Evolutionary conservation across 2,888 invertebrate species (phyloP).

Genomic region (Eulithis testata): DNA sequence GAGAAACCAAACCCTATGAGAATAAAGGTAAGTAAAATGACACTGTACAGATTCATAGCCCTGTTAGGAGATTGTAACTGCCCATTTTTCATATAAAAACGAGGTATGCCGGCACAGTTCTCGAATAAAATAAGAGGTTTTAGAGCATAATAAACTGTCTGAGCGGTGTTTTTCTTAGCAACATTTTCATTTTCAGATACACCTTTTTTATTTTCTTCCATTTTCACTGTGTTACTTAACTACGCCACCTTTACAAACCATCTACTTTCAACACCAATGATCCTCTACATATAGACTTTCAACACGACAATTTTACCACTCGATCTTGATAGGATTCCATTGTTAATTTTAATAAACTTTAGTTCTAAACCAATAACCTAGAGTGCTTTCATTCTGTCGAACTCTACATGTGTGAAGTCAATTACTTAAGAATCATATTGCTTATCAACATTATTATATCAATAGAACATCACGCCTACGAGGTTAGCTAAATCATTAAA

Average conservation of each 20-base stretch:
- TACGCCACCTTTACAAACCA: not conserved
- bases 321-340: not conserved
- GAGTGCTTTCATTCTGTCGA: conserved; percentile 3
- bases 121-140: conserved; percentile 17
- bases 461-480: not conserved
- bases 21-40: conserved; percentile 31
- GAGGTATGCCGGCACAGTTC: conserved; percentile 51
- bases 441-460: not conserved
- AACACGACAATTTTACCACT: not conserved
- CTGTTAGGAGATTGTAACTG: conserved; percentile 44
- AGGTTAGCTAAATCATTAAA: no score
- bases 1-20: not conserved
- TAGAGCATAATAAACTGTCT: conserved; percentile 12
- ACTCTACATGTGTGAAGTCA: conserved; percentile 1
- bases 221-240: not conserved
- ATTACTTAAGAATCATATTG: conserved; percentile 2
- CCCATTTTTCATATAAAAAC: conserved; percentile 49
- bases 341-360: not conserved
- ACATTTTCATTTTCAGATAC: not conserved
- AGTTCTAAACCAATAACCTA: conserved; percentile 1
- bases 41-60: conserved; percentile 49
- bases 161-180: conserved; percentile 9
- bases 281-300: not conserved
- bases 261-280: not conserved
- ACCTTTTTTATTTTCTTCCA: not conserved